Evolutionary conservation across 2,113 vertebrate genomes (phyloP), one percentile per base, ranked within the genome.

Genomic region (Gopherus flavomarginatus): DNA sequence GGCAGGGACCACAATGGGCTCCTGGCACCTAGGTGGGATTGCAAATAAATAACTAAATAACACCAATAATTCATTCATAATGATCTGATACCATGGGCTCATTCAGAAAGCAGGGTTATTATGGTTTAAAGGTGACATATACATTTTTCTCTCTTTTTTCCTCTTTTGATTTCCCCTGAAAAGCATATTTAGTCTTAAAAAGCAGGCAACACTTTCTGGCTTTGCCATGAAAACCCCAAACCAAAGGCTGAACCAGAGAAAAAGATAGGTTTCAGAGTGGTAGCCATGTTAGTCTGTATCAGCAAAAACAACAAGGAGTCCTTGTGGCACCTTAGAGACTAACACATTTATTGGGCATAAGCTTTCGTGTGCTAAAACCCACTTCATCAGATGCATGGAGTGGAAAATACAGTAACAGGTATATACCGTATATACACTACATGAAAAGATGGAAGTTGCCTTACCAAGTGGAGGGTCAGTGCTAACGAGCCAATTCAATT

Each of bases 1-100:
- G 14, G 1, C 53, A 57, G 53, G 22, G 21, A 57, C 81, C 84
- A 93, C 96, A 96, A 93, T 72, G 85, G 83, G 87, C 82, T 93
- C 69, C 90, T 72, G 81, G 87, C 90, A 90, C 77, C 80, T 31
- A 21, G 92, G 88, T 93, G 96, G 94, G 92, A 95, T 83, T 75
- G 17, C 42, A 82, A 92, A 95, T 90, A 87, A 88, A 96, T 93
- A 59, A 42, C 59, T 62, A 78, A 16, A 81, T 77, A 26, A 93
- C 95, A 96, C 95, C 85, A 81, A 88, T 94, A 72, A 94, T 95
- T 94, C 96, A 96, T 96, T 69, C 95, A 95, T 95, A 97, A 96
- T 96, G 49, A 44, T 69, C 21, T 0, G 17, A 69, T n/a, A n/a
- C 35, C 35, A 35, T 21, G 17, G 17, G 21, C 62, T 35, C 35